phyloP scores from a whole-genome alignment of 37 sponge, comb jelly and placozoan species.

The Mnemiopsis leidyi region DNA sequence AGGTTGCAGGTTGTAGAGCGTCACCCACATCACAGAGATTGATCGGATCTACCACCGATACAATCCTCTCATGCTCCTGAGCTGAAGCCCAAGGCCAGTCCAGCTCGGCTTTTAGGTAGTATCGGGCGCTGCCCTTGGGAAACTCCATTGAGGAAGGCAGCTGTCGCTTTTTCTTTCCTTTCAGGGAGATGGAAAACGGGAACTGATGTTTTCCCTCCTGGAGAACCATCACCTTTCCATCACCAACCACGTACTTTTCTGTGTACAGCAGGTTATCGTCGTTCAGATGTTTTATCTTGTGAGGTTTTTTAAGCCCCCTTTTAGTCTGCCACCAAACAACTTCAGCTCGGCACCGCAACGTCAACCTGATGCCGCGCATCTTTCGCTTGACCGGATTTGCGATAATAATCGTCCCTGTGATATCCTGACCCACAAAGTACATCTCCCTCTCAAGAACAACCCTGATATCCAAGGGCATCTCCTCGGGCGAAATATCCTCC shows the following conservation, averaged over 20 bases:
- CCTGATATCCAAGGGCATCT: not conserved
- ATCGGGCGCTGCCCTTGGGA: not conserved
- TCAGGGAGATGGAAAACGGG: not conserved
- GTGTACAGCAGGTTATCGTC: not conserved
- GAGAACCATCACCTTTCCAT: not conserved
- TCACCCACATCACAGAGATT: not conserved
- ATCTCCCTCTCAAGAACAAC: not conserved
- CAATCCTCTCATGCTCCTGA: not conserved
- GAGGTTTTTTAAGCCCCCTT: not conserved
- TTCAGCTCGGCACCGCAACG: not conserved
- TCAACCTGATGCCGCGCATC: not conserved
- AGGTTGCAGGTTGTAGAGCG: not conserved
- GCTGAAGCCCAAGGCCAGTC: conserved; percentile 16
- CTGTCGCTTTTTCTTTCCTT: not conserved
- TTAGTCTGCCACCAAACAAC: not conserved
- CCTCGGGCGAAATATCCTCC: not conserved
- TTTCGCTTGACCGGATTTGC: not conserved
- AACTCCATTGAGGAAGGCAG: conserved; percentile 30
- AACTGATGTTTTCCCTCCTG: not conserved
- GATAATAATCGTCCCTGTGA: not conserved
- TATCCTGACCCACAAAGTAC: not conserved
- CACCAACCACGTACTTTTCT: not conserved
- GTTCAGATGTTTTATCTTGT: not conserved
- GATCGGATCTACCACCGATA: not conserved
- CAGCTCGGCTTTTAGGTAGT: not conserved